phyloP scores from a whole-genome alignment of 2,888 invertebrate genomes.

The Melieria picta region DNA sequence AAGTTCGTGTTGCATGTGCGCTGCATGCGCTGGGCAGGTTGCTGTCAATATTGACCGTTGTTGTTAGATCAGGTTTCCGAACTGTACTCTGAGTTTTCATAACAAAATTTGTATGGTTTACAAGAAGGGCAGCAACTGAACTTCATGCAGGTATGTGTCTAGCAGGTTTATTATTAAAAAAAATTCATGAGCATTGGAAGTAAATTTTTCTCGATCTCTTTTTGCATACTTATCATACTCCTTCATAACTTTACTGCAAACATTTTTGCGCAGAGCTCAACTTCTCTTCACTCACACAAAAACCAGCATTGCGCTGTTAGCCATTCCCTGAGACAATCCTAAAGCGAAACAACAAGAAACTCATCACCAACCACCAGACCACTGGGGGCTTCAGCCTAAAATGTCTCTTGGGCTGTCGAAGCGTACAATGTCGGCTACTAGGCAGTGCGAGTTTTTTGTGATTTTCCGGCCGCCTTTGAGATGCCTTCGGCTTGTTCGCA shows the following conservation, averaged over 20 bases:
- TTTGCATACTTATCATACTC: not conserved
- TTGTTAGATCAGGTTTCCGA: constrained; percentile 8
- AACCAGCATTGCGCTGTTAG: no score
- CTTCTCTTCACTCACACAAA: no score
- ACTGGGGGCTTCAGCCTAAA: not conserved
- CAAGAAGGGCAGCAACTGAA: constrained; percentile 4
- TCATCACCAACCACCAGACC: not conserved
- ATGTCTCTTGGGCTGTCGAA: not conserved
- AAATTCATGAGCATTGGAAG: no score
- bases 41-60: constrained; percentile 36
- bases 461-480: not conserved
- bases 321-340: not conserved
- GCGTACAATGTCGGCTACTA: not conserved
- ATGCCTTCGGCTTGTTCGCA: not conserved
- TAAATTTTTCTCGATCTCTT: not conserved
- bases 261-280: no score
- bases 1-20: constrained; percentile 41
- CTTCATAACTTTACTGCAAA: no score
- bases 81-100: constrained; percentile 35
- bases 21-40: constrained; percentile 42
- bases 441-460: not conserved
- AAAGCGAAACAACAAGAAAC: not conserved
- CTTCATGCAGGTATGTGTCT: constrained; percentile 23
- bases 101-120: not conserved
- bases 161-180: not conserved